phyloP scores from a whole-genome alignment of 2,113 vertebrate species.

The Eulemur rufifrons region DNA sequence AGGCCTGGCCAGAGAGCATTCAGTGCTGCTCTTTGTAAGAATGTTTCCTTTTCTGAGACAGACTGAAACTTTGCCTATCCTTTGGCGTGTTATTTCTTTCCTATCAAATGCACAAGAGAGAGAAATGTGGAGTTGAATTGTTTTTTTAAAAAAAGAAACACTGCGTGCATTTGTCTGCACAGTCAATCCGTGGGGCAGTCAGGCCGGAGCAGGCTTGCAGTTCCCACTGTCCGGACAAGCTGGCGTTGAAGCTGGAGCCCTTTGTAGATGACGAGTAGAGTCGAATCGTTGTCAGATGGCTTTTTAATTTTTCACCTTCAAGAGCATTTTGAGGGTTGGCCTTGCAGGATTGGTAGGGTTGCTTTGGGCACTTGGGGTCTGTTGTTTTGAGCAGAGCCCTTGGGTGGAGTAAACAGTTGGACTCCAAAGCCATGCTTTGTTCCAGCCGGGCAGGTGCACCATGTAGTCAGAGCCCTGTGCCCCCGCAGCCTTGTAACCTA shows the following conservation, averaged over 20 bases:
- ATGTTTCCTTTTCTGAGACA: neutral
- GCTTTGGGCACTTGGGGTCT: neutral
- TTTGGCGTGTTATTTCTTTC: neutral
- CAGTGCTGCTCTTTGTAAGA: neutral
- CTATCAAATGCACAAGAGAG: neutral
- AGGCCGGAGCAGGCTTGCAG: neutral
- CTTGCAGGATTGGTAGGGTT: neutral
- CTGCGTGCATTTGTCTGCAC: neutral
- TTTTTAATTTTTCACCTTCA: neutral
- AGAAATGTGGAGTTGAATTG: neutral
- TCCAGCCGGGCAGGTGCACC: neutral
- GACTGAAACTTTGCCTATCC: neutral
- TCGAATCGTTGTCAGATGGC: no score
- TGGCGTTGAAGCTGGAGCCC: neutral
- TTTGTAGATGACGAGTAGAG: neutral
- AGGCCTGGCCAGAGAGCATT: neutral
- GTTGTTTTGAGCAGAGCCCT: neutral
- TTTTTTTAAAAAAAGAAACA: neutral
- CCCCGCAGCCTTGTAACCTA: neutral
- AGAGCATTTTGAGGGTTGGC: neutral
- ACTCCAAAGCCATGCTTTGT: neutral
- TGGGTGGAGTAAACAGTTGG: neutral
- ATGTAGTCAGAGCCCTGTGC: neutral
- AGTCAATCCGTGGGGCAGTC: neutral
- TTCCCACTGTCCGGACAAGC: neutral